Evolutionary conservation across 1,140 invertebrate genomes (phyloP), one percentile per base, ranked within the genome.

Genomic region (Magallana angulata): DNA sequence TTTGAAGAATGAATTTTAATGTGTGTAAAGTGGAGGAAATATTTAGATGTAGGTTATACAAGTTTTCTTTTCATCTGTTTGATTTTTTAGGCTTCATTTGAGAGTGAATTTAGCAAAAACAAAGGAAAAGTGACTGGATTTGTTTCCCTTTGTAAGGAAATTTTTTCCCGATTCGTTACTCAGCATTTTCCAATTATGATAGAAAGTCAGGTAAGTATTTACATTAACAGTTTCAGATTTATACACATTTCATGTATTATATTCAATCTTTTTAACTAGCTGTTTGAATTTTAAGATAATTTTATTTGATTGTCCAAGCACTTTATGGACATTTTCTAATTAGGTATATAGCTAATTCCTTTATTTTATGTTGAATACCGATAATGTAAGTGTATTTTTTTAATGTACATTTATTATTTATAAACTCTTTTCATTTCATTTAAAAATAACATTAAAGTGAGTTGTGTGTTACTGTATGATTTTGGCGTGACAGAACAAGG

Each of bases 61-160:
- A 16, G 14, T 3, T 64, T 64, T 64, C 14, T 62, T 24, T 83
- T 14, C 36, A 68, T 24, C 18, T 64, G 6, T 16, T 56, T 81
- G 58, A 18, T 85, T 88, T 89, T 85, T 7, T 84, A 94, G 93
- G 93, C 93, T 14, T 92, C 90, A 62, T 85, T 94, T 64, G 93
- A 93, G 14, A 91, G 89, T 91, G 92, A 94, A 87, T 60, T 93
- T 18, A 89, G 60, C 8, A 91, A 91, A 62, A 89, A 81, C 24
- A 92, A 91, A 82, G 91, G 90, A 56, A 89, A 81, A 18, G 18
- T 92, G 4, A 88, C 76, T 36, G 92, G 92, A 48, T 94, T 94
- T 90, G 88, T 94, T 56, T 94, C 94, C 7, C 87, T 94, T 36
- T 94, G 94, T 91, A 89, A 93, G 57, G 93, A 94, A 84, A 94